Base-by-base conservation (phyloP, 2,797 vertebrate species). In the Oryzias sinensis region DNA sequence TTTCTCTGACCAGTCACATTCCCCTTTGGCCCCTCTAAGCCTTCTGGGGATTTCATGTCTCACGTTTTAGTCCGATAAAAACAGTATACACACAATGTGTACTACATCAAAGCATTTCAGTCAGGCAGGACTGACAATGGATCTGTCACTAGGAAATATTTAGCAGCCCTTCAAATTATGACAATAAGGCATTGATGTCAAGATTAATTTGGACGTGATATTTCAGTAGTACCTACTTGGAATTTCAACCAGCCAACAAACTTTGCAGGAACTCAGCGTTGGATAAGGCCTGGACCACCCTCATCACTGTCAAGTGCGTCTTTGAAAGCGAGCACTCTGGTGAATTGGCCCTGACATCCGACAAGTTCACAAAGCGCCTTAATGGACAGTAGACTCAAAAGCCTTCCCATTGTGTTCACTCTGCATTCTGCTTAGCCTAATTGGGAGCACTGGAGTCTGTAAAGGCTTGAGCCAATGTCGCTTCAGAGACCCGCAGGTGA, bases 301-400 rank as follows among this genome's bases (percentile, higher is more conserved):
- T 71, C 41, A 58, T 57, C 4, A 4, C 59, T 42, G 55, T n/a
- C 15, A 78, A 71, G 71, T 53, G 9, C 2, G 1, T 63, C 75
- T 76, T 65, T 49, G 33, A 57, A 22, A 18, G 43, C 33, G 50
- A 68, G 55, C 69, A 65, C 40, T 47, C 4, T n/a, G 71, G 65
- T 79, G 83, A 82, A 88, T 87, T 76, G 66, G 41, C 67, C 47
- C 43, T 76, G 76, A 79, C 79, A 73, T 70, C 78, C 59, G 52
- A 41, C 56, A 56, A 43, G 46, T 42, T 77, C 64, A 68, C 72
- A 65, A 80, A 75, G 53, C 51, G 58, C 67, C 70, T 49, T 66
- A 56, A 50, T 63, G 68, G 75, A 79, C 2, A 24, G 52, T 17
- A 43, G 54, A 73, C 17, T 22, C 63, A 69, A 60, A 76, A 69